phyloP scores from a whole-genome alignment of 2,888 invertebrate species.

The Conomelus anceps region DNA sequence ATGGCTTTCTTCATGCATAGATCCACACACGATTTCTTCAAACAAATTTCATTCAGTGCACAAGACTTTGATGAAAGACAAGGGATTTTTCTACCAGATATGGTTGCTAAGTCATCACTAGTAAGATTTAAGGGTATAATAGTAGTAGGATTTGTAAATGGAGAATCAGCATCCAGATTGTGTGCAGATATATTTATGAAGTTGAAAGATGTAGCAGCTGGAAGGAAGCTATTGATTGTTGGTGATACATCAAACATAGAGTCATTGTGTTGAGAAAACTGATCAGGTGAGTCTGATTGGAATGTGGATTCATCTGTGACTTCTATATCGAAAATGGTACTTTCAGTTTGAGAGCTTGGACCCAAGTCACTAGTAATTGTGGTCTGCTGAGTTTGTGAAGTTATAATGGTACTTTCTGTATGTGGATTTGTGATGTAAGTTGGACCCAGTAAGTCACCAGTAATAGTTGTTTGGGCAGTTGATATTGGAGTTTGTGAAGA shows the following conservation, averaged over 20 bases:
- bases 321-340: neutral
- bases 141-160: neutral
- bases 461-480: too few species aligned
- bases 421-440: too few species aligned
- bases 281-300: neutral
- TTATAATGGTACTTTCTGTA: too few species aligned
- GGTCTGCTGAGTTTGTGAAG: too few species aligned
- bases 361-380: too few species aligned
- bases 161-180: constrained; percentile 23
- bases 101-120: neutral
- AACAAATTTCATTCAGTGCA: constrained; percentile 45
- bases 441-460: too few species aligned
- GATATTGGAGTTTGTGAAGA: too few species aligned
- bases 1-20: constrained; percentile 48
- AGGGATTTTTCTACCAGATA: neutral
- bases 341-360: neutral
- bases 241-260: neutral
- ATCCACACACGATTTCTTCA: constrained; percentile 46
- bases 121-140: neutral
- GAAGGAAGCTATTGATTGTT: neutral
- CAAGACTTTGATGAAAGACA: constrained; percentile 37
- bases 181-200: neutral
- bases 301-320: neutral
- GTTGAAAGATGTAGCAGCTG: neutral
- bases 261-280: neutral